A percentile compares a stretch with the other conserved stretches of the same genome.
Evolutionary conservation across 2,888 invertebrate species (phyloP).

Genomic region (Orthonychiurus folsomi): DNA sequence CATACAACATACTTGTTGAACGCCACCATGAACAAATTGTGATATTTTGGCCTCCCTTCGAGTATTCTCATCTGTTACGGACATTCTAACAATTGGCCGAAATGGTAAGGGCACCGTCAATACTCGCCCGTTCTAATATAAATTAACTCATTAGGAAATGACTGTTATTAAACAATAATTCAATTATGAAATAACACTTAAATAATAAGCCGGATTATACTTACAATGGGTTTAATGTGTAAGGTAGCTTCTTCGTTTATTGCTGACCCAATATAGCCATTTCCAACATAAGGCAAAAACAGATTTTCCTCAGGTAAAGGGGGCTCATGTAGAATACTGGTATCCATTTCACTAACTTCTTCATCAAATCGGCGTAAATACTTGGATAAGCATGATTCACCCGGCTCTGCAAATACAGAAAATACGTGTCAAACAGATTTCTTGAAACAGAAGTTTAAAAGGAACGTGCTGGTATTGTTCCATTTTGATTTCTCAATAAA

Average conservation of each 20-base stretch:
- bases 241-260: slow-evolving; percentile 56
- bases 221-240: slow-evolving; percentile 51
- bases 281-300: slow-evolving; percentile 65
- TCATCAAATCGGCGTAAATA: slow-evolving; percentile 55
- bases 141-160: too few species aligned
- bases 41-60: slow-evolving; percentile 60
- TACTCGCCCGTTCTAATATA: slow-evolving; percentile 50
- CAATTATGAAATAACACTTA: too few species aligned
- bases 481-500: too few species aligned
- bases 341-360: slow-evolving; percentile 57
- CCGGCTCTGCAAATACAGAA: slow-evolving; percentile 43
- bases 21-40: slow-evolving; percentile 55
- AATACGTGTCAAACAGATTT: slow-evolving; percentile 4
- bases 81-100: slow-evolving; percentile 55
- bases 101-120: slow-evolving; percentile 58
- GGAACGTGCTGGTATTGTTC: too few species aligned
- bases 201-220: too few species aligned
- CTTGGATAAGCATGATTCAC: slow-evolving; percentile 59
- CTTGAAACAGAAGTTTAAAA: not conserved
- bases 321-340: slow-evolving; percentile 55
- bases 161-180: too few species aligned
- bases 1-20: slow-evolving; percentile 48
- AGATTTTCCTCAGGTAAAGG: slow-evolving; percentile 51
- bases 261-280: slow-evolving; percentile 61
- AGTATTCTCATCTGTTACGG: slow-evolving; percentile 50